Conservation (phyloP, 2,888 invertebrate species). For the Platynereis dumerilii region DNA sequence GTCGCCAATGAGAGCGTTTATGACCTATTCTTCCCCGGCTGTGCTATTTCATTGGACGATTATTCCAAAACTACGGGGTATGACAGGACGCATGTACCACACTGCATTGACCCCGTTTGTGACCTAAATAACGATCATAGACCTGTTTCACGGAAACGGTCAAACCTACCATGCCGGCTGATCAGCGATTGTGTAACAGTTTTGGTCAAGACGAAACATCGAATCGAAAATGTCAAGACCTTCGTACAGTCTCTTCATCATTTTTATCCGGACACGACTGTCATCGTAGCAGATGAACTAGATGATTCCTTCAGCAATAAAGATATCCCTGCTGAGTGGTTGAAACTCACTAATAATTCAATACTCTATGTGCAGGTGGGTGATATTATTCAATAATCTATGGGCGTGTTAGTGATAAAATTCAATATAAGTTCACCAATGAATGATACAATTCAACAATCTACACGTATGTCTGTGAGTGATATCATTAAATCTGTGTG, state of each 20-base stretch:
- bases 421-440: background rate
- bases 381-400: too few species aligned
- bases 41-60: too few species aligned
- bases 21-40: too few species aligned
- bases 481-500: too few species aligned
- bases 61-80: background rate
- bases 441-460: too few species aligned
- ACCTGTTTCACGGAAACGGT: background rate
- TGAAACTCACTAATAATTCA: too few species aligned
- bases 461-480: too few species aligned
- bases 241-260: background rate
- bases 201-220: background rate
- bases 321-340: background rate
- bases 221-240: background rate
- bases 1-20: too few species aligned
- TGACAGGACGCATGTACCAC: background rate
- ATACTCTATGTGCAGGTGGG: too few species aligned
- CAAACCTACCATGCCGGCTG: background rate
- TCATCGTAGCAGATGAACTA: constrained; percentile 3
- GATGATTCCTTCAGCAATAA: background rate
- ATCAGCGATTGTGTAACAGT: constrained; percentile 5
- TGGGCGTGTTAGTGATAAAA: background rate
- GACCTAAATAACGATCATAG: background rate
- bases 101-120: constrained; percentile 1
- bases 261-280: background rate